Base-by-base conservation (phyloP, 2,888 invertebrate genomes). In the Seira ritae region DNA sequence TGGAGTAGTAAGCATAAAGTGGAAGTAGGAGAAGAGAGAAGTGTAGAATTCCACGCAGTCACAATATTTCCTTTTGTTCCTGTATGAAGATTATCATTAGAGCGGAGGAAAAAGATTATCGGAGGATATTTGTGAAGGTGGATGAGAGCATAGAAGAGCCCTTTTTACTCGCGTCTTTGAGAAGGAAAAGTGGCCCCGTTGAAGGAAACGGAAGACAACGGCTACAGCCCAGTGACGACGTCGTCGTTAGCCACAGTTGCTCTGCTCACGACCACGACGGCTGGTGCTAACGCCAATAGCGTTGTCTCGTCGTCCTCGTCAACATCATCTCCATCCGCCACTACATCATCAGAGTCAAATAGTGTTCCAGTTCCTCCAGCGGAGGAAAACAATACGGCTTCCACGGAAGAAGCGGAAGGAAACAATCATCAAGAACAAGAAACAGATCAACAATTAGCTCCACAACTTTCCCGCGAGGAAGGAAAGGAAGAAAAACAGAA, bases 181-280 rank as follows among this genome's bases (percentile, higher is more conserved):
- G 66, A 66, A 42, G 72, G 65, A 80, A 78, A 80, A 80, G 80
- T 80, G 80, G 80, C 80, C 66, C 80, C 80, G 80, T 74, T 80
- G 80, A 74, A 80, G 80, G 80, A 80, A 68, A 73, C 74, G 73
- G 80, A 80, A 62, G 74, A 80, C 80, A 80, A 80, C 80, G 80
- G 80, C 80, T 73, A 73, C 80, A 80, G 80, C 80, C 80, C 80
- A 80, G 80, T 80, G 67, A 80, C 80, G 23, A 6, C 23, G 80
- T 69, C 80, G 76, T 78, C 78, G 80, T 74, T 80, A 80, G 80
- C 73, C 80, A 67, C 80, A 73, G 80, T 80, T 80, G 80, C 80
- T 80, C 80, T n/a, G n/a, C n/a, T 74, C 80, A 80, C 80, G n/a
- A n/a, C n/a, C 73, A 80, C 80, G 73, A 80, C 80, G 80, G 73